A percentile compares a stretch with the other conserved stretches of the same genome.
These are phyloP conservation scores for Pristionchus fissidentatus DNA, from an alignment of 2,888 invertebrate species.

Conservation along the genomic window DNA sequence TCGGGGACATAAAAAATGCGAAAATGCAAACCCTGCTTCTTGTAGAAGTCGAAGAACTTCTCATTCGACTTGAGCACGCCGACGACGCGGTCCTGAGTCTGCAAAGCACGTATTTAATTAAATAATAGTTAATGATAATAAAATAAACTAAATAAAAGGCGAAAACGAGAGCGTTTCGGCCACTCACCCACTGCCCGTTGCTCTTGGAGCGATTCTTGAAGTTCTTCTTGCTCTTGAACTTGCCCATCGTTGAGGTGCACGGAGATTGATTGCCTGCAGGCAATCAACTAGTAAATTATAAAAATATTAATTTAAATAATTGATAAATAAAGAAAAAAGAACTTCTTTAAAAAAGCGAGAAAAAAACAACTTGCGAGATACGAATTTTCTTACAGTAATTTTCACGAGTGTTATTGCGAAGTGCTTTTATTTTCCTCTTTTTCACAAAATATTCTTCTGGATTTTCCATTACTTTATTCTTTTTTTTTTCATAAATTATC, in stretches of 20 bases:
- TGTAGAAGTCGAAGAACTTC: conserved; percentile 69
- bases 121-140: neutral
- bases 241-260: conserved; percentile 30
- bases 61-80: conserved; percentile 64
- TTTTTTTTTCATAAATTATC: too few species aligned
- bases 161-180: too few species aligned
- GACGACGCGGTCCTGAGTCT: conserved; percentile 46
- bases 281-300: neutral
- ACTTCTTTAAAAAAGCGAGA: neutral
- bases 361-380: neutral
- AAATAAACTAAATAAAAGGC: neutral
- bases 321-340: neutral
- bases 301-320: neutral
- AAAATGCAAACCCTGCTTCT: conserved; percentile 81
- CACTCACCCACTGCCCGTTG: conserved; percentile 51
- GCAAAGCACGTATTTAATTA: neutral
- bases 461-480: too few species aligned
- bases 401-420: neutral
- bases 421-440: neutral
- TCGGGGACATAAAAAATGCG: neutral
- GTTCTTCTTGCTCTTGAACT: conserved; percentile 37
- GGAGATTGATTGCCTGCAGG: neutral
- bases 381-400: neutral
- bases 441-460: too few species aligned
- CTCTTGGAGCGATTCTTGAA: conserved; percentile 52